Conservation (phyloP, 2,113 vertebrate species). For the Tetrao urogallus region DNA sequence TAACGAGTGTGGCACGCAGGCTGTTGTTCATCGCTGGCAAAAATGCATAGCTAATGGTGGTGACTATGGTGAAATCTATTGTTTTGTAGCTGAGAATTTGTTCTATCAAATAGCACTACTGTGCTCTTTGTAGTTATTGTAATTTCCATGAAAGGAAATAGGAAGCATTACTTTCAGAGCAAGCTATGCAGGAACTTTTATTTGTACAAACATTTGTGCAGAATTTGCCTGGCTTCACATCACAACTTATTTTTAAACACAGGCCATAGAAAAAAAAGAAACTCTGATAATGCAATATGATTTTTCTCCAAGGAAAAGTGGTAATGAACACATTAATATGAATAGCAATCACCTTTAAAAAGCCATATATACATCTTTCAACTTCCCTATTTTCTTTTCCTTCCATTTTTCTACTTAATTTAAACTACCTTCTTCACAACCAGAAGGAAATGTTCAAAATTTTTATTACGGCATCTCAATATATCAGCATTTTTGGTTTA, state of each 20-base stretch:
- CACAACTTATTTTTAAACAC: background rate
- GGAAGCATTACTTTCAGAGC: too few species aligned
- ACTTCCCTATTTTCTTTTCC: background rate
- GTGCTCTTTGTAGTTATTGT: too few species aligned
- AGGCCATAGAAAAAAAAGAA: background rate
- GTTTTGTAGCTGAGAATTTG: too few species aligned
- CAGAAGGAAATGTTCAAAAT: background rate
- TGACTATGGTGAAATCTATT: too few species aligned
- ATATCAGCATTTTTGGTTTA: background rate
- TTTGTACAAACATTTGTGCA: background rate
- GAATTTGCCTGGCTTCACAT: background rate
- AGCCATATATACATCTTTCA: background rate
- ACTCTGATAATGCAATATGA: background rate
- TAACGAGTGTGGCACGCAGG: too few species aligned
- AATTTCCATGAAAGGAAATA: too few species aligned
- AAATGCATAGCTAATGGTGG: too few species aligned
- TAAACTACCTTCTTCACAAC: background rate
- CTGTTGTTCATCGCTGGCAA: too few species aligned
- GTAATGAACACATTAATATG: background rate
- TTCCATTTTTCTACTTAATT: background rate
- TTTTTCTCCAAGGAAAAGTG: background rate
- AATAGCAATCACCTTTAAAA: background rate
- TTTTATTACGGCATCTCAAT: background rate
- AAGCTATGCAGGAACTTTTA: background rate
- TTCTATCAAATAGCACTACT: too few species aligned